Evolutionary conservation across 2,888 invertebrate species (phyloP), one percentile per base, ranked within the genome.

Genomic region (Antitype chi): DNA sequence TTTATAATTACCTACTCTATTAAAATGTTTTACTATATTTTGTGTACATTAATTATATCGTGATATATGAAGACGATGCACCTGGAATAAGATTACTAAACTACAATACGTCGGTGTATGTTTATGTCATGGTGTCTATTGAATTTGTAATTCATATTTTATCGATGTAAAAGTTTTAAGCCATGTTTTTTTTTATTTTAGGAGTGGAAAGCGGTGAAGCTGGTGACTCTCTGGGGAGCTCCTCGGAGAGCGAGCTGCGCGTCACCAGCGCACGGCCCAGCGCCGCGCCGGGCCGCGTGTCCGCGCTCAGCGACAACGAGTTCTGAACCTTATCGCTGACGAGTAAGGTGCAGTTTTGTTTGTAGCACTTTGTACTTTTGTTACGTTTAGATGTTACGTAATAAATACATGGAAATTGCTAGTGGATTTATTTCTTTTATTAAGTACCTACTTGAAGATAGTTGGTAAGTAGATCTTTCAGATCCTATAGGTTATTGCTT

Each of bases 271-370:
- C 92, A 0, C 80, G 92, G 11, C 91, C 93, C 57, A 89, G 90
- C 86, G 93, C 94, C 25, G 91, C 93, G 71, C 93, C 92, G 47
- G 94, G 93, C 23, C 89, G 93, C 23, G 74, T 84, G 67, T 92
- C 95, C 72, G 93, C 91, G 55, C 94, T 95, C 85, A 96, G 96
- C 89, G 97, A 97, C 89, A 96, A 97, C 81, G 97, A 97, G 89
- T 97, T 97, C 91, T 97, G 90, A 89, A 64, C 28, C 52, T 11
- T 47, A 64, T 5, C 0, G 1, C 7, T 13, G 0, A 0, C 0
- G 0, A 17, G 9, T 59, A 62, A 43, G 59, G 60, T 32, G 32
- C 20, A 67, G 0, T 32, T 57, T 13, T 55, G 8, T 38, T 53
- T 71, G 52, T 64, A 71, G 32, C 0, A 15, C 23, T 66, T 55